Percentiles rank a stretch among this genome's conserved stretches.
phyloP scores from a whole-genome alignment of 2,797 vertebrate species.

The Xiphophorus birchmanni region DNA sequence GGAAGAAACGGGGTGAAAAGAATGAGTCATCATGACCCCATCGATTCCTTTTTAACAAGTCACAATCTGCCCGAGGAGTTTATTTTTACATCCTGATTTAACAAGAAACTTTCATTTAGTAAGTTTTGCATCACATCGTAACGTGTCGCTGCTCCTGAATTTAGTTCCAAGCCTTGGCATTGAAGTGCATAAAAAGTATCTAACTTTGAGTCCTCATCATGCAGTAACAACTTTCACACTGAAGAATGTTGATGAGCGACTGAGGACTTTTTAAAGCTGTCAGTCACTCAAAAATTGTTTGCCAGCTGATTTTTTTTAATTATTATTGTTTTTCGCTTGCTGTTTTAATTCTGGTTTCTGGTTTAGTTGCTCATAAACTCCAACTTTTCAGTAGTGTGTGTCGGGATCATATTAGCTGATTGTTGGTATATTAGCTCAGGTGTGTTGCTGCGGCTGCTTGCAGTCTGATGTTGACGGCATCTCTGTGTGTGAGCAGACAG shows the following conservation, averaged over 20 bases:
- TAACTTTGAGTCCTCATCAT: neutral
- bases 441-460: no score
- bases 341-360: neutral
- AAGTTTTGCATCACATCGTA: neutral
- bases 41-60: neutral
- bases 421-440: neutral
- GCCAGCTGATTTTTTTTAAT: neutral
- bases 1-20: neutral
- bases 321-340: neutral
- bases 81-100: neutral
- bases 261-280: no score
- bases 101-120: neutral
- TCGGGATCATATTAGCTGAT: neutral
- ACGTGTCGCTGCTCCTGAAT: neutral
- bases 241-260: no score
- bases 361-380: neutral
- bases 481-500: conserved; percentile 42
- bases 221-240: neutral
- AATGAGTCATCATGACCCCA: neutral
- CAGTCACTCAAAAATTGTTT: neutral
- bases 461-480: neutral
- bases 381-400: neutral
- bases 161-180: neutral
- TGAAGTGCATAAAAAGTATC: neutral
- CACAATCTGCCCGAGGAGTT: neutral